Conservation (phyloP, 2,888 invertebrate species). For the Prenolepis imparis region DNA sequence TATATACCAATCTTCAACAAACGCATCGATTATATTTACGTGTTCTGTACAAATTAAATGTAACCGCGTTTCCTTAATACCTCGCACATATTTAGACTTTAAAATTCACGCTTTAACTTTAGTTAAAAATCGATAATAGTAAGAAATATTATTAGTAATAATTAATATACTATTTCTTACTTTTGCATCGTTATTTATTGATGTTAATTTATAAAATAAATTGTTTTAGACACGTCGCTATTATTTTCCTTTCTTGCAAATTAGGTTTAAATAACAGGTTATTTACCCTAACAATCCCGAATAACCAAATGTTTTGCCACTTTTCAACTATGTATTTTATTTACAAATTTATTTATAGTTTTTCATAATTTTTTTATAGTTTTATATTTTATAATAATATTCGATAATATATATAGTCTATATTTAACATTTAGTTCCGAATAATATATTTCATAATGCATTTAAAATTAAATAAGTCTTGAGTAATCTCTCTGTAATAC, state of each 20-base stretch:
- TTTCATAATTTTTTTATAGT: too few relatives aligned
- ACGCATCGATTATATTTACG: slow-evolving; percentile 68
- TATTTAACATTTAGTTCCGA: slow-evolving; percentile 13
- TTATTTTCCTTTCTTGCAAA: slow-evolving; percentile 60
- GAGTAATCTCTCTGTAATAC: background rate
- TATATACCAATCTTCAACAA: slow-evolving; percentile 71
- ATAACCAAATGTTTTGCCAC: slow-evolving; percentile 72
- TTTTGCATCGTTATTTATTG: slow-evolving; percentile 62
- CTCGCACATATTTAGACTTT: slow-evolving; percentile 73
- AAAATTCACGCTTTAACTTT: slow-evolving; percentile 74
- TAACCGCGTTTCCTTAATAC: slow-evolving; percentile 60
- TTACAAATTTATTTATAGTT: slow-evolving; percentile 69
- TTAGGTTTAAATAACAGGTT: slow-evolving; percentile 72
- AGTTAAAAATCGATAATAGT: slow-evolving; percentile 77
- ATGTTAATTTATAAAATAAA: slow-evolving; percentile 78
- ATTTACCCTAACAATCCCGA: slow-evolving; percentile 57
- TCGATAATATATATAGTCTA: slow-evolving; percentile 74
- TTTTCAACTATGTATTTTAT: slow-evolving; percentile 68
- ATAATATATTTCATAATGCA: background rate
- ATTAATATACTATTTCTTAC: slow-evolving; percentile 77
- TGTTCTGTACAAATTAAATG: slow-evolving; percentile 71
- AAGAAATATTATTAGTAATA: slow-evolving; percentile 78
- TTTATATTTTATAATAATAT: slow-evolving; percentile 76
- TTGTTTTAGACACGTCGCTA: slow-evolving; percentile 67
- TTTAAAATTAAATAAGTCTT: background rate